Evolutionary conservation across 2,888 invertebrate genomes (phyloP), one percentile per base, ranked within the genome.

Genomic region (Aleiodes leptofemur): DNA sequence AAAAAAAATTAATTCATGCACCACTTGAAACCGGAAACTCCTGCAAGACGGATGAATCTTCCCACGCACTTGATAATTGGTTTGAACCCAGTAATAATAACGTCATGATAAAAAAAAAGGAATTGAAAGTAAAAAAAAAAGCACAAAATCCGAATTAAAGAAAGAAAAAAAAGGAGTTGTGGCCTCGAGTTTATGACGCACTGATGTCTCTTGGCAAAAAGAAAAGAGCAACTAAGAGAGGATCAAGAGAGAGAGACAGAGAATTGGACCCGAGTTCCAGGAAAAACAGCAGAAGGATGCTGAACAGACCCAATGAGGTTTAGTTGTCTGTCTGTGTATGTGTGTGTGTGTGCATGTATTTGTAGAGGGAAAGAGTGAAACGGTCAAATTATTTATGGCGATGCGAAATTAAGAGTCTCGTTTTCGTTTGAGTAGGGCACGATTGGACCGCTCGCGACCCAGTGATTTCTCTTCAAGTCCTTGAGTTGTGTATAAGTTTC

Each of bases 361-460:
- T 85, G 86, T 86, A 87, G 87, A 87, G 82, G 81, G 81, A 82
- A 57, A 68, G 57, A 72, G 59, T 83, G 82, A 82, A 84, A 76
- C 86, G 87, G 86, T 87, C 86, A 87, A 88, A 88, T 88, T 88
- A 88, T 88, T 88, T 88, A 88, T 87, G 87, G 87, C 88, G 86
- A 87, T 88, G 87, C 85, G 87, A 87, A 88, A 88, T 88, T 87
- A 88, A 88, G 87, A 88, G 87, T 87, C 86, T 86, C 87, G 85
- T 83, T 86, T 77, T 83, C 82, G 83, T 84, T 83, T 80, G 85
- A 86, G 84, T 83, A 83, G 82, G 82, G 83, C 82, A 77, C 84
- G 79, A 85, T 84, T 83, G 82, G 80, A 79, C 79, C 81, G 79
- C 16, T 53, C 34, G 66, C 82, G 83, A 83, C 83, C 83, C 84